Base-by-base conservation (phyloP, 2,888 invertebrate species). In the Gastrophysa polygoni region DNA sequence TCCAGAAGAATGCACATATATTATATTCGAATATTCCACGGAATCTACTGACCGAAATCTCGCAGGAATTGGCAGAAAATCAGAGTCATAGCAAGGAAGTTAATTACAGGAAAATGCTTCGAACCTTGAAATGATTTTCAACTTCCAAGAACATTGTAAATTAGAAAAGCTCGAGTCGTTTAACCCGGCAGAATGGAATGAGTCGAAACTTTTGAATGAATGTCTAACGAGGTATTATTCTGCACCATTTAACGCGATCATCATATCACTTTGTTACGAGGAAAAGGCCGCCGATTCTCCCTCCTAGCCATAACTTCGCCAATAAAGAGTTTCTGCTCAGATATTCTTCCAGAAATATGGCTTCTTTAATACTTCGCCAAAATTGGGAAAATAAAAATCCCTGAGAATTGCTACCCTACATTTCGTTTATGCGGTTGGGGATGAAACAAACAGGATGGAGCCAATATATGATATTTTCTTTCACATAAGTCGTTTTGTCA, bases 221-320 rank as follows among this genome's bases (percentile, higher is more conserved):
- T 80, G 78, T 77, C 78, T 80, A 80, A 81, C 79, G 80, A 81
- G 79, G 79, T 78, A 80, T 81, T 81, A 80, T 81, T 80, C 80
- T 79, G 75, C 80, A 70, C 80, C 81, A 80, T 81, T 81, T 79
- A 81, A 81, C 80, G 78, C 77, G 80, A 81, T 81, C 81, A 80
- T 80, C 80, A 79, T 81, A 80, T 80, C 81, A 80, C 77, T 80
- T 79, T 78, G 79, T 80, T 75, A 78, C 75, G 72, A 71, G 69
- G 38, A 38, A 68, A 75, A 74, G 75, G 72, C 71, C 71, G 71
- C 64, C 61, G 47, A 48, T 47, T 57, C 63, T 63, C 56, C 57
- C 63, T 66, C 59, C 64, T 56, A 51, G 64, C 59, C 55, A 66
- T 63, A 64, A 64, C 64, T 66, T 64, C 47, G 24, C 46, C 59